Evolutionary conservation across 2,113 vertebrate species (phyloP).

Genomic region (Labeo catla): DNA sequence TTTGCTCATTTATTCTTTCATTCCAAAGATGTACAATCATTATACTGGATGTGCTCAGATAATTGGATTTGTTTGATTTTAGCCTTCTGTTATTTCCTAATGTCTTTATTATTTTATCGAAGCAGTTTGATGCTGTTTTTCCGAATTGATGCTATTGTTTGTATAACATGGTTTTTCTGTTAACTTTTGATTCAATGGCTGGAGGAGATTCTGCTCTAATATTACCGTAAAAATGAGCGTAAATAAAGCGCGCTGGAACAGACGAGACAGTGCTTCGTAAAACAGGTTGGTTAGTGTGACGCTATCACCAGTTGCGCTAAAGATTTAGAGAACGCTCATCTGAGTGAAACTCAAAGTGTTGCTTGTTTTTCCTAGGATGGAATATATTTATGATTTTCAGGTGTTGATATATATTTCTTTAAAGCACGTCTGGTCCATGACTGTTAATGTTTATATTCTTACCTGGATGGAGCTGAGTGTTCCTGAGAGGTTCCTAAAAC

Average conservation of each 20-base stretch:
- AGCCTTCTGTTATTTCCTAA: neutral
- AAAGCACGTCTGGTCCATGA: neutral
- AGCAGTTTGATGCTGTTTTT: neutral
- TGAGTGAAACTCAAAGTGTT: neutral
- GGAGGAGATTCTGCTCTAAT: neutral
- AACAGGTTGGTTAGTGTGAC: neutral
- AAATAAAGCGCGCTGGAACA: neutral
- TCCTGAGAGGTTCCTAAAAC: neutral
- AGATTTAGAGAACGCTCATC: neutral
- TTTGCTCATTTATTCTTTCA: slow-evolving; percentile 8
- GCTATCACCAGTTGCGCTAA: neutral
- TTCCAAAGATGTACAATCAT: slow-evolving; percentile 31
- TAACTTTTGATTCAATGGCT: neutral
- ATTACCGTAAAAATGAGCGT: neutral
- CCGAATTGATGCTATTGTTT: neutral
- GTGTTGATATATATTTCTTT: neutral
- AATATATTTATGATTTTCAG: neutral
- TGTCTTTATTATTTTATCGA: slow-evolving; percentile 28
- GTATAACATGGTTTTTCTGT: neutral
- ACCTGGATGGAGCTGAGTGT: no score
- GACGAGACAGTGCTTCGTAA: neutral
- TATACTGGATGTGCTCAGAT: neutral
- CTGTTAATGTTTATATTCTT: neutral
- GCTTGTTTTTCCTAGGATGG: neutral
- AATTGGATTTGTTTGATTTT: slow-evolving; percentile 9